Base-by-base conservation (phyloP, 2,113 vertebrate species). In the Hucho hucho region DNA sequence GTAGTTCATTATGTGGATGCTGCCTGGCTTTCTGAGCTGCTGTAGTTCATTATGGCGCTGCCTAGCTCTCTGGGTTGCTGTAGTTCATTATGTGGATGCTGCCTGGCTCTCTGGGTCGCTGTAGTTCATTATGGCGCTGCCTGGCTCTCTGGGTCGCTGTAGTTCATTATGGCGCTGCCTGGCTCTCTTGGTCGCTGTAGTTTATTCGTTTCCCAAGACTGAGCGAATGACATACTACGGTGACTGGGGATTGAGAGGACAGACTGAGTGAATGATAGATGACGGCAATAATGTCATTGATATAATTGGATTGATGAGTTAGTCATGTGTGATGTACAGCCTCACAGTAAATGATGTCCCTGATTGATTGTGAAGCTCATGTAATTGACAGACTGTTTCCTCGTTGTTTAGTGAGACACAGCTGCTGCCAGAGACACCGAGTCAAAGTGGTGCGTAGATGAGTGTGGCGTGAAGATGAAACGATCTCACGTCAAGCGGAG, bases 341-440 rank as follows among this genome's bases (percentile, higher is more conserved):
- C 37, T 3, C 37, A 11, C 37, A 43, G 37, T 43, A 11, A 43
- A 11, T 43, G 18, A 18, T 7, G 26, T 20, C 29, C 66, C 29
- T 76, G 66, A 77, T 24, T 76, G 82, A 3, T 67, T 4, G 4
- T 43, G 37, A 4, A 20, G 53, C 18, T 2, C 53, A 20, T 56
- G 3, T 20, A 18, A 56, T 56, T 43, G 37, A 67, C 29, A 32
- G 65, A 43, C 4, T 2, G 26, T 69, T 56, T 61, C 66, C 24
- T 56, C 70, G 53, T 70, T 64, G 70, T 72, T 73, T 69, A 65
- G 59, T 70, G 25, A 70, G 65, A 59, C 32, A 68, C 16, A 58
- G 46, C 56, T 46, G 70, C 46, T 46, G 20, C 12, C 18, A 28
- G 49, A 46, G 28, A 12, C 24, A 67, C 6, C 4, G n/a, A 46